A percentile compares a stretch with the other conserved stretches of the same genome.
These are phyloP conservation scores for Sylvilagus floridanus DNA, from an alignment of 2,797 vertebrate genomes.

Conservation along the genomic window DNA sequence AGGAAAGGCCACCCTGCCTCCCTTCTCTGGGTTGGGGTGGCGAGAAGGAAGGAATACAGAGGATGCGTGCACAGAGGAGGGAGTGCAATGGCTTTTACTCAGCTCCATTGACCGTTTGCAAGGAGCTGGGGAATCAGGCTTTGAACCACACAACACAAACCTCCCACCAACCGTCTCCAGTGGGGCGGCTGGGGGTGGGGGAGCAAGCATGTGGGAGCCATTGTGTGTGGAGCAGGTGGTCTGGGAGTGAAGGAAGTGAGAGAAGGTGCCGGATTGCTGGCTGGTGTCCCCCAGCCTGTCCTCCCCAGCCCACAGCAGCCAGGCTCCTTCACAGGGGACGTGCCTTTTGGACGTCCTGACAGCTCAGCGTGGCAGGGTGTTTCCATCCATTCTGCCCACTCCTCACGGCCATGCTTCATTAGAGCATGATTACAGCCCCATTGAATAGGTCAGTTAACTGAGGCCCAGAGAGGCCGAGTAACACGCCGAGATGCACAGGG, in stretches of 20 bases:
- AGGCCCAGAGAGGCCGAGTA: constrained; percentile 23
- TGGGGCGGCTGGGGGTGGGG: background rate
- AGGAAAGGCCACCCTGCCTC: background rate
- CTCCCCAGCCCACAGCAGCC: background rate
- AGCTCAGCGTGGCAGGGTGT: background rate
- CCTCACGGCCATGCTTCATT: background rate
- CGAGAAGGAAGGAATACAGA: background rate
- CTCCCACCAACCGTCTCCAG: background rate
- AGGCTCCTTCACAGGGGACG: background rate
- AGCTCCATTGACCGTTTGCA: background rate
- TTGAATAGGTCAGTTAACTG: background rate
- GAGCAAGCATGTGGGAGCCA: background rate
- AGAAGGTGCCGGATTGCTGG: fast-evolving
- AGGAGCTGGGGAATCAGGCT: background rate
- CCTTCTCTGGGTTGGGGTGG: background rate
- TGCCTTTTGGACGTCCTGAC: background rate
- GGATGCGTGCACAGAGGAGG: background rate
- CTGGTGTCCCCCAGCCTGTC: background rate
- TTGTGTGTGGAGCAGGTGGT: background rate
- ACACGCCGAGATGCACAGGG: background rate
- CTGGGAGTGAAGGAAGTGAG: background rate
- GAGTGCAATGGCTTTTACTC: background rate
- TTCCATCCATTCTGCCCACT: background rate
- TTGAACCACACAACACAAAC: background rate
- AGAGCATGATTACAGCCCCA: background rate